Conservation (phyloP, 2,113 vertebrate species). For the Bucco capensis region DNA sequence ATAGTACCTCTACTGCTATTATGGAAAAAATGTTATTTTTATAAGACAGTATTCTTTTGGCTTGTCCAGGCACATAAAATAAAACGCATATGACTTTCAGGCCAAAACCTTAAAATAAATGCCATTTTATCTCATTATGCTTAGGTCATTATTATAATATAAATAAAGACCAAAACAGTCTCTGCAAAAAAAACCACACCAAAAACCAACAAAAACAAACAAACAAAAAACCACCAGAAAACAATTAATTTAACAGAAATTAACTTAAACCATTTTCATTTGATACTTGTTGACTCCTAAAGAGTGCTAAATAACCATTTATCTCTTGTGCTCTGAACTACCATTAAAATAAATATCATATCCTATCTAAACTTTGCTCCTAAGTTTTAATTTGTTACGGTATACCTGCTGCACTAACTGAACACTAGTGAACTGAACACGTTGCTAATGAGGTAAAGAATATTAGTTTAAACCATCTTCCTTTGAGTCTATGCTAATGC, state of each 20-base stretch:
- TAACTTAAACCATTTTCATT: background rate
- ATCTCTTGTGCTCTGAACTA: background rate
- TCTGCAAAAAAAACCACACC: background rate
- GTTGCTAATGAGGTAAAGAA: background rate
- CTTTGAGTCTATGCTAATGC: background rate
- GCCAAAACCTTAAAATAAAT: background rate
- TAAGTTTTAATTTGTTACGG: background rate
- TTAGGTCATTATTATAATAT: background rate
- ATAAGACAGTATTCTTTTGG: background rate
- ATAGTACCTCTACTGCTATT: background rate
- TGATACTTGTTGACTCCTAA: background rate
- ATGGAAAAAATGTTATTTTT: background rate
- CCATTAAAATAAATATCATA: background rate
- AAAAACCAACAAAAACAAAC: background rate
- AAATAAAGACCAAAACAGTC: background rate
- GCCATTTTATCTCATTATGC: background rate
- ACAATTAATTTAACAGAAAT: background rate
- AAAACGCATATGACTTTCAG: background rate
- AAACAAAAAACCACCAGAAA: fast-evolving
- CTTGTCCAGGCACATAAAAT: background rate
- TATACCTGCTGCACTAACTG: background rate
- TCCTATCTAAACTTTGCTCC: background rate
- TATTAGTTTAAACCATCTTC: background rate
- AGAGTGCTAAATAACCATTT: background rate
- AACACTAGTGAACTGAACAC: background rate